These are phyloP conservation scores for Erynnis tages DNA, from an alignment of 2,888 invertebrate species.

Conservation along the genomic window DNA sequence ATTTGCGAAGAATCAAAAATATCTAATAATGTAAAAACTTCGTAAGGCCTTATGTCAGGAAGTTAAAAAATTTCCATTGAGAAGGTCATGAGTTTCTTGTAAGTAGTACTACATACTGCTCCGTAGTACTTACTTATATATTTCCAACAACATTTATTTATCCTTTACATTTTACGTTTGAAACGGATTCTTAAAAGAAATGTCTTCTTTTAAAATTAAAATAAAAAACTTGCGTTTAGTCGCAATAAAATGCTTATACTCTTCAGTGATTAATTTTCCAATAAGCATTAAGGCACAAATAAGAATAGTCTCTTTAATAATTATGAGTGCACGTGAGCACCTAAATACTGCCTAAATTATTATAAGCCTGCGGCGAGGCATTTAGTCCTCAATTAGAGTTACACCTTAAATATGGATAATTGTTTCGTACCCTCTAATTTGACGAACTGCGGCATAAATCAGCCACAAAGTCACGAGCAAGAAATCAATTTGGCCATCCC, in stretches of 20 bases:
- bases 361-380: conserved; percentile 41
- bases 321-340: conserved; percentile 32
- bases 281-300: background rate
- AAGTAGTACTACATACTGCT: no score
- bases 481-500: conserved; percentile 42
- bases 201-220: no score
- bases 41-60: no score
- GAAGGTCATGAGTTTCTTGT: no score
- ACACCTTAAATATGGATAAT: conserved; percentile 58
- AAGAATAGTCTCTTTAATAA: conserved; percentile 4
- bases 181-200: no score
- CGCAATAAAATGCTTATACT: background rate
- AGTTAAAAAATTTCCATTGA: no score
- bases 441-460: conserved; percentile 42
- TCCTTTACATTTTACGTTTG: no score
- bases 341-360: conserved; percentile 32
- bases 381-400: conserved; percentile 48
- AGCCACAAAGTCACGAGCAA: conserved; percentile 37
- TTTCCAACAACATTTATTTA: no score
- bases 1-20: no score
- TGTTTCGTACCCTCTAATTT: conserved; percentile 57
- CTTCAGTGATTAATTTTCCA: background rate
- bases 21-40: no score
- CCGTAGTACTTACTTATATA: background rate
- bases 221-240: background rate